A percentile compares a stretch with the other conserved stretches of the same genome.
phyloP scores from a whole-genome alignment of 2,888 invertebrate genomes.

The Chorisops tibialis region DNA sequence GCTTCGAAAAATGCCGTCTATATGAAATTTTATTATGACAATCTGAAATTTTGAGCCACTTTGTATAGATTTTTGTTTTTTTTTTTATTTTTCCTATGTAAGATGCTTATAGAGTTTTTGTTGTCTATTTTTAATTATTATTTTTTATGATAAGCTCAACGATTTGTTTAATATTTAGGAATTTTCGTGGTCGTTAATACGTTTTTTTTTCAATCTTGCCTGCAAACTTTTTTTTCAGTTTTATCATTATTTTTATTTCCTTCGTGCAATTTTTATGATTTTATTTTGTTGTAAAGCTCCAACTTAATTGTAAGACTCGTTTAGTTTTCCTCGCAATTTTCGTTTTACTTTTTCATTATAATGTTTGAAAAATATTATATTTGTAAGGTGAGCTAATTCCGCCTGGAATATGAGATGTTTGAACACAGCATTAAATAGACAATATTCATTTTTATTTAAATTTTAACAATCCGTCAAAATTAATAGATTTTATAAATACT shows the following conservation, averaged over 20 bases:
- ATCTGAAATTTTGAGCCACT: background rate
- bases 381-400: too few relatives aligned
- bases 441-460: too few relatives aligned
- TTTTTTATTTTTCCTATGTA: constrained; percentile 4
- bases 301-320: too few relatives aligned
- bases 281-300: background rate
- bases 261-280: constrained; percentile 13
- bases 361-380: too few relatives aligned
- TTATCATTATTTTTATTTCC: background rate
- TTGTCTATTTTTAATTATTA: constrained; percentile 18
- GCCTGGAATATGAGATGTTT: too few relatives aligned
- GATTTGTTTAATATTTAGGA: background rate
- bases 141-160: background rate
- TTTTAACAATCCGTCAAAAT: too few relatives aligned
- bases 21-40: too few relatives aligned
- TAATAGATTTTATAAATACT: too few relatives aligned
- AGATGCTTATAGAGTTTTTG: background rate
- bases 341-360: too few relatives aligned
- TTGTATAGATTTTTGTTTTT: constrained; percentile 11
- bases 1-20: too few relatives aligned
- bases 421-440: too few relatives aligned
- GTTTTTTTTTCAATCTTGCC: constrained; percentile 12
- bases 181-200: background rate
- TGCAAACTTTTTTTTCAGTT: background rate
- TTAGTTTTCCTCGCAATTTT: too few relatives aligned